Base-by-base conservation (phyloP, 1,140 invertebrate species). In the Ectropis grisescens region DNA sequence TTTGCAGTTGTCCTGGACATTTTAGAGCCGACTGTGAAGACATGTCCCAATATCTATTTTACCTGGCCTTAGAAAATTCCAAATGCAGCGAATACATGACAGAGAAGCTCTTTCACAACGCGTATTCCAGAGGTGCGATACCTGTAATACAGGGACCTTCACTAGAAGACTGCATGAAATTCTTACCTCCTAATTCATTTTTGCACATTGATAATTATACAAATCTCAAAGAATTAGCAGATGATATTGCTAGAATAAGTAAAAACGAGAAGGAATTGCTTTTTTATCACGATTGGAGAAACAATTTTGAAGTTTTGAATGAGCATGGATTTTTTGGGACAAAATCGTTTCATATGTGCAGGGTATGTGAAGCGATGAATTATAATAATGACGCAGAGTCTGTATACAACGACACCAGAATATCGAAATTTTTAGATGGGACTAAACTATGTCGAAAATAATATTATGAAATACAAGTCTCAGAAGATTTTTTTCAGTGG, bases 341-440 rank as follows among this genome's bases (percentile, higher is more conserved):
- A 1, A 49, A 62, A 1, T 92, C 90, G 0, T 84, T 83, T 38
- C 93, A 94, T 69, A 93, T 91, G 66, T 96, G 93, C 58, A 83
- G 93, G 30, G 62, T 94, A 14, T 96, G 93, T 60, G 89, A 93
- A 49, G 88, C 91, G 29, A 74, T 92, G 13, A 88, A 92, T 65
- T 89, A 86, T 50, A 88, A 87, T 48, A 54, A 80, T 10, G 51
- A 45, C 13, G 35, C 31, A 1, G 31, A 37, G n/a, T 89, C 88
- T 48, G 55, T 85, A 9, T 89, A 89, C 35, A 29, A 69, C 23
- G 42, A 57, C 41, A 22, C 52, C 11, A 42, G 37, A 27, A 30
- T 67, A 13, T 37, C 39, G 19, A 22, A 27, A 4, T 66, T 60
- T 39, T 52, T 67, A 8, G 58, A 70, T 30, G 8, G 16, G 3